Evolutionary conservation across 2,888 invertebrate genomes (phyloP).

Genomic region (Miltochrista miniata): DNA sequence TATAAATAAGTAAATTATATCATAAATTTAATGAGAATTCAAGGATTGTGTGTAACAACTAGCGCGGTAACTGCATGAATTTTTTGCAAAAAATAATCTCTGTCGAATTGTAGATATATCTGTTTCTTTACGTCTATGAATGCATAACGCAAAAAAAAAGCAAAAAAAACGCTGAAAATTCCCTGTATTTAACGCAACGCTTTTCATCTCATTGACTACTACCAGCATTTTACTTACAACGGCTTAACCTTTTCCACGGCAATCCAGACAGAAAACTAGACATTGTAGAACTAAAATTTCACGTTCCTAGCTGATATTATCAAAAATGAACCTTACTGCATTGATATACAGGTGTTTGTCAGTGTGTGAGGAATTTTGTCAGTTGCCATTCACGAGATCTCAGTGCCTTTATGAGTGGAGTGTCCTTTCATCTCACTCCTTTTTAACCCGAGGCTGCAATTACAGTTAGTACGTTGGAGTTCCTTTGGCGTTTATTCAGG

Average conservation of each 20-base stretch:
- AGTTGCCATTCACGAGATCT: conserved; percentile 53
- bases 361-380: conserved; percentile 31
- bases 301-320: conserved; percentile 1
- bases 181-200: conserved; percentile 33
- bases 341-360: conserved; percentile 29
- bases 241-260: conserved; percentile 63
- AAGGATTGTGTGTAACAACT: too few relatives aligned
- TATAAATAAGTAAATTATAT: too few relatives aligned
- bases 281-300: conserved; percentile 42
- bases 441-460: conserved; percentile 76
- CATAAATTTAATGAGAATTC: too few relatives aligned
- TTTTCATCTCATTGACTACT: conserved; percentile 45
- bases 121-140: too few relatives aligned
- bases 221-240: conserved; percentile 54
- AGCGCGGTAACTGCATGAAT: too few relatives aligned
- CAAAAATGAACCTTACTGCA: conserved; percentile 6
- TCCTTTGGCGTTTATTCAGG: conserved; percentile 34
- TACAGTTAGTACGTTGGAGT: conserved; percentile 72
- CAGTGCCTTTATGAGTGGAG: conserved; percentile 61
- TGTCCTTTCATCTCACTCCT: conserved; percentile 73
- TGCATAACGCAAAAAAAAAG: too few relatives aligned
- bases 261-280: conserved; percentile 68
- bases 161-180: neutral
- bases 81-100: too few relatives aligned
- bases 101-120: too few relatives aligned